A percentile compares a stretch with the other conserved stretches of the same genome.
Evolutionary conservation across 2,113 vertebrate genomes (phyloP).

Genomic region (Thryonomys swinderianus): DNA sequence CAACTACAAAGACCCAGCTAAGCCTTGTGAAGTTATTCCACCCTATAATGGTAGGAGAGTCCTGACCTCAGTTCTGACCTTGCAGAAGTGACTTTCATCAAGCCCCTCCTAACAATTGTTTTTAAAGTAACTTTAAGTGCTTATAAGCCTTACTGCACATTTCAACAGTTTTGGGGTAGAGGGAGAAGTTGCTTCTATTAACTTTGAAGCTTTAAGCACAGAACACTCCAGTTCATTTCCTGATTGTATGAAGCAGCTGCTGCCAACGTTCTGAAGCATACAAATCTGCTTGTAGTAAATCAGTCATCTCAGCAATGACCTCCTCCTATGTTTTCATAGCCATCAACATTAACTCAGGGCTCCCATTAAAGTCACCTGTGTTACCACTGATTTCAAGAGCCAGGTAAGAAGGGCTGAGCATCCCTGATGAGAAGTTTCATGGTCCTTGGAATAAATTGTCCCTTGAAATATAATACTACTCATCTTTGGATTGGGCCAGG

Average conservation of each 20-base stretch:
- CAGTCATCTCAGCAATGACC: constrained; percentile 51
- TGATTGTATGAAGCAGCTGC: constrained; percentile 1
- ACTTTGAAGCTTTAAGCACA: constrained; percentile 5
- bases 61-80: background rate
- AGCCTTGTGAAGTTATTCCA: background rate
- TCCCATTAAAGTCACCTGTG: background rate
- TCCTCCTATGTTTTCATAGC: constrained; percentile 27
- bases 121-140: constrained; percentile 5
- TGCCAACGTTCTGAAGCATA: background rate
- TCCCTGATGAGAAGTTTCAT: background rate
- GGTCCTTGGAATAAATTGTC: constrained; percentile 46
- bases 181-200: background rate
- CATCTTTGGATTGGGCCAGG: constrained; percentile 29
- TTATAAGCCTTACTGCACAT: background rate
- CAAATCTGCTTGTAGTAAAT: background rate
- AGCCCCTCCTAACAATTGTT: background rate
- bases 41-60: background rate
- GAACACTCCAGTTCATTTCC: constrained; percentile 26
- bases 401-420: constrained; percentile 30
- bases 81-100: background rate
- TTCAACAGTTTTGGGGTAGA: background rate
- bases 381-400: constrained; percentile 53
- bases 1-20: background rate
- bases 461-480: constrained; percentile 48
- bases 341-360: constrained; percentile 38